Evolutionary conservation across 2,888 invertebrate species (phyloP), one percentile per base, ranked within the genome.

Genomic region (Celastrina argiolus): DNA sequence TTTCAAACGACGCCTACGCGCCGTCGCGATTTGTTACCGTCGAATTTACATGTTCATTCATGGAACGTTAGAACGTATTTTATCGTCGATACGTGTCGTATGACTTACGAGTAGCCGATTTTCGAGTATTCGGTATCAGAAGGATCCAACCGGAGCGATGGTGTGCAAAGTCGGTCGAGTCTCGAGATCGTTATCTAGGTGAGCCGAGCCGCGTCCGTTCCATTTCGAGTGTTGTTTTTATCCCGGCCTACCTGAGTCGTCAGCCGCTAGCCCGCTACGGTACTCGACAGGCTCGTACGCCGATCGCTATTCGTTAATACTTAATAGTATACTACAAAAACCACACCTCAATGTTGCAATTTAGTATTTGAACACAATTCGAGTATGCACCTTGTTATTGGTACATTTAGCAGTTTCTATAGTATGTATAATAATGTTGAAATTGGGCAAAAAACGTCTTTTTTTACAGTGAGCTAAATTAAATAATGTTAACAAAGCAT

Each of bases 31-130:
- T 90, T 85, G 84, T 83, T 85, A 87, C 81, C 86, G 85, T 87
- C 87, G 84, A 88, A 88, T 89, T 89, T 87, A 84, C 87, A 86
- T 83, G 84, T 86, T 87, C 88, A 88, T 89, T 89, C 88, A 88
- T 87, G 81, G 84, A 78, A 81, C 79, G 81, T 80, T 82, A 78
- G 81, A 81, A 78, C 80, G 81, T 85, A 85, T 88, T 87, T 84
- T 88, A 86, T 82, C 84, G 87, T 86, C 83, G 80, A 80, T 81
- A 81, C 82, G 85, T 86, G 85, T 80, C 82, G 82, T 83, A 81
- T 85, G 87, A 88, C 82, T 82, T 83, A 81, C 84, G 87, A 88
- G 85, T 84, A 83, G 81, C 80, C 80, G 85, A 86, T 86, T 85
- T 85, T 16, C 12, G 8, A 36, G 10, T 36, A 4, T 56, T 56